Conservation (phyloP, 2,888 invertebrate species). For the Drosophila leonis region DNA sequence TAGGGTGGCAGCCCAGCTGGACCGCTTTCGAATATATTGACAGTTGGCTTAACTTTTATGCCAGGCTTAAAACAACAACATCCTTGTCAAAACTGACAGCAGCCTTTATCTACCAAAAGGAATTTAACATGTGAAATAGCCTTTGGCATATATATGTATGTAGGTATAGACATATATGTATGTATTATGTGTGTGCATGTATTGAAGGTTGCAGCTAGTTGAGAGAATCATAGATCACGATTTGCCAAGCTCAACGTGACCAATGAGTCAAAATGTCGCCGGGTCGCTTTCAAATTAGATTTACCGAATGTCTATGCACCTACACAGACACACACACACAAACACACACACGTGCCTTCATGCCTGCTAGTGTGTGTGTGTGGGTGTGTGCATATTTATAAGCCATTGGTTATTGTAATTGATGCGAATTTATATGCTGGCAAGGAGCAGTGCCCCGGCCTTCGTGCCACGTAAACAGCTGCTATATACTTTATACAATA, state of each 20-base stretch:
- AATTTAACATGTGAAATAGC: not conserved
- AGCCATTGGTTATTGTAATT: slow-evolving; percentile 25
- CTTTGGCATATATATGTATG: not conserved
- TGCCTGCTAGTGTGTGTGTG: not conserved
- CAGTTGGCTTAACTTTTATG: not conserved
- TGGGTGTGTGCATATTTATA: slow-evolving; percentile 8
- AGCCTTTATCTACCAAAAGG: not conserved
- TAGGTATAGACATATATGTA: not conserved
- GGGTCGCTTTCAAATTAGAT: slow-evolving; percentile 28
- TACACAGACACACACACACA: not conserved
- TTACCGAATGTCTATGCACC: slow-evolving; percentile 15
- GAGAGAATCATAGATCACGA: slow-evolving; percentile 2
- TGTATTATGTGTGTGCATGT: not conserved
- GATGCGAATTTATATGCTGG: slow-evolving; percentile 23
- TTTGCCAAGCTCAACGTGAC: slow-evolving; percentile 10
- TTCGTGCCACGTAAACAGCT: not conserved
- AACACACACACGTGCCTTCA: not conserved
- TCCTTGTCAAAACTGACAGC: slow-evolving; percentile 14
- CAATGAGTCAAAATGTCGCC: slow-evolving; percentile 26
- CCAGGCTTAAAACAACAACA: not conserved
- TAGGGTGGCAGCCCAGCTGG: not conserved
- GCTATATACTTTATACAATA: not conserved
- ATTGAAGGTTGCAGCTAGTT: not conserved
- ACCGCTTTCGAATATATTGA: slow-evolving; percentile 1
- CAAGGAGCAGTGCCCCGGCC: not conserved